Conservation (phyloP, 2,113 vertebrate species). For the Upupa epops region DNA sequence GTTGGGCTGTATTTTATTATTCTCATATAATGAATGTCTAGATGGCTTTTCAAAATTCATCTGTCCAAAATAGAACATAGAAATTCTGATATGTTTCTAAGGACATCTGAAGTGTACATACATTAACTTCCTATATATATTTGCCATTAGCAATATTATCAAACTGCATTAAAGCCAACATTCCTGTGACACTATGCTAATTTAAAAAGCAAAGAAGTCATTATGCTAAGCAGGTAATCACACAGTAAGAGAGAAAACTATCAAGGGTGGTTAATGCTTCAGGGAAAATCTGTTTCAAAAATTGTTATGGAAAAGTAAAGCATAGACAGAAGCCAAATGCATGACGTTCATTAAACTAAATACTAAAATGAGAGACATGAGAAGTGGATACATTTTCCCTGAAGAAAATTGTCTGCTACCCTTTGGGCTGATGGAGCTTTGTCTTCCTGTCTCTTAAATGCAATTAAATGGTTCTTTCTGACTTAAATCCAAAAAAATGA, state of each 20-base stretch:
- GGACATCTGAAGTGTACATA: not conserved
- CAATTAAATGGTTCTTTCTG: not conserved
- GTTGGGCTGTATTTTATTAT: not conserved
- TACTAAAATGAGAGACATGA: conserved; percentile 28
- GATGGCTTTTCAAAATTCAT: not conserved
- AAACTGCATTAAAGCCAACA: not conserved
- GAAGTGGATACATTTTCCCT: conserved; percentile 5
- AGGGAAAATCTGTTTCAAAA: conserved; percentile 56
- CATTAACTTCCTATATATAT: not conserved
- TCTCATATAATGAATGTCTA: not conserved
- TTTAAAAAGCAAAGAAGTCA: conserved; percentile 15
- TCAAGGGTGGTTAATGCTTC: conserved; percentile 39
- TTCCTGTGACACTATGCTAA: conserved; percentile 4
- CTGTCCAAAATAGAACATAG: not conserved
- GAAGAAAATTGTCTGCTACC: conserved; percentile 4
- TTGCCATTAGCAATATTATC: not conserved
- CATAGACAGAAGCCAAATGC: conserved; percentile 45
- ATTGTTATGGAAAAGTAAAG: conserved; percentile 42
- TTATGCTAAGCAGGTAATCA: conserved; percentile 52
- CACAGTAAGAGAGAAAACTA: conserved; percentile 37
- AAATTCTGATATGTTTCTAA: not conserved
- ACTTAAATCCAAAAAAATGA: not conserved
- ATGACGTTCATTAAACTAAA: conserved; percentile 36
- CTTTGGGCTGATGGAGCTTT: not conserved
- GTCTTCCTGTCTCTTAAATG: not conserved